phyloP scores from a whole-genome alignment of 2,888 invertebrate species.

The Eubasilissa splendida region DNA sequence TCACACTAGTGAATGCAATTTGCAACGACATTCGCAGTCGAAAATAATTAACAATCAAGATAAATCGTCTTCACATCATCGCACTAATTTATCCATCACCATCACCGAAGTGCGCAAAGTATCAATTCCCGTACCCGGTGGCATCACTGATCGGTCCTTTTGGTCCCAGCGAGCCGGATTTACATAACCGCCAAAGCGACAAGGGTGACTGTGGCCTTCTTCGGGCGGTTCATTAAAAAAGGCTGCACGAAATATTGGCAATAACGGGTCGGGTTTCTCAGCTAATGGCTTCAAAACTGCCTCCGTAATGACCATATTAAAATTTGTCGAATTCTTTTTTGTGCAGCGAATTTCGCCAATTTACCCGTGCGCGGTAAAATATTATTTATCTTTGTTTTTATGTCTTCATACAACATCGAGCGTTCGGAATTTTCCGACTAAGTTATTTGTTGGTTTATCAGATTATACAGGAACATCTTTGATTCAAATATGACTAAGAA shows the following conservation, averaged over 20 bases:
- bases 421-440: too few relatives aligned
- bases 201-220: conserved; percentile 5
- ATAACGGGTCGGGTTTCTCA: conserved; percentile 20
- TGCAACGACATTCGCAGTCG: too few relatives aligned
- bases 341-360: conserved; percentile 6
- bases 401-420: conserved; percentile 4
- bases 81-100: neutral
- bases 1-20: too few relatives aligned
- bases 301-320: conserved; percentile 15
- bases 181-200: conserved; percentile 15
- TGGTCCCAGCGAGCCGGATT: neutral
- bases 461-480: too few relatives aligned
- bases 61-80: too few relatives aligned
- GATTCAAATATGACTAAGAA: too few relatives aligned
- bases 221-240: conserved; percentile 26
- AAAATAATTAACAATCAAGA: too few relatives aligned
- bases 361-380: neutral
- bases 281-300: conserved; percentile 1
- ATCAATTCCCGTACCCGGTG: neutral
- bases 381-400: conserved; percentile 22
- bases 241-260: conserved; percentile 1
- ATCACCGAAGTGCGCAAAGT: neutral
- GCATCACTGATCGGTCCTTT: neutral
- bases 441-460: too few relatives aligned
- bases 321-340: conserved; percentile 23